A percentile compares a stretch with the other conserved stretches of the same genome.
Evolutionary conservation across 2,888 invertebrate genomes (phyloP).

Genomic region (Scaptomyza flava): DNA sequence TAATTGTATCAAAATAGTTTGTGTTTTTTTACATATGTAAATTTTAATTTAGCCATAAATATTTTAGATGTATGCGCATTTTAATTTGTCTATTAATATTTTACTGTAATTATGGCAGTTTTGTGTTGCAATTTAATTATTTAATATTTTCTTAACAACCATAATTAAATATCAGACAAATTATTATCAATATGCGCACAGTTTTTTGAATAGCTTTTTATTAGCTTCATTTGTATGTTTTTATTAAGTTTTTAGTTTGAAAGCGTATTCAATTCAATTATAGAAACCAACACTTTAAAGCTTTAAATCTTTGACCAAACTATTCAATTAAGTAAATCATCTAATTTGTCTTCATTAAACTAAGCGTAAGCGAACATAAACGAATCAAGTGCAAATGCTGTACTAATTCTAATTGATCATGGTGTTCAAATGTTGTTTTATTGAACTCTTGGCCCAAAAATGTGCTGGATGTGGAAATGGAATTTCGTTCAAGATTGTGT

Average conservation of each 20-base stretch:
- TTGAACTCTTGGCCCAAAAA: constrained; percentile 1
- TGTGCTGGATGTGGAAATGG: not conserved
- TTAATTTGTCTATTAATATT: not conserved
- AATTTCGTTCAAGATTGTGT: constrained; percentile 3
- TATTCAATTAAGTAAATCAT: not conserved
- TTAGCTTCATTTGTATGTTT: too few relatives aligned
- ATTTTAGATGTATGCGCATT: not conserved
- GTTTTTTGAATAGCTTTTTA: too few relatives aligned
- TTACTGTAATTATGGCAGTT: not conserved
- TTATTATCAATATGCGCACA: not conserved
- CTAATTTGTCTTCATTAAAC: not conserved
- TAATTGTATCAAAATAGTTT: not conserved
- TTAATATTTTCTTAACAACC: not conserved
- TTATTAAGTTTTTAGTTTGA: too few relatives aligned
- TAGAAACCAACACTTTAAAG: not conserved
- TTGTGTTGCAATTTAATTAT: not conserved
- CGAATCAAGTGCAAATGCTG: not conserved
- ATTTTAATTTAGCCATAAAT: not conserved
- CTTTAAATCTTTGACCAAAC: not conserved
- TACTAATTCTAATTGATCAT: constrained; percentile 3
- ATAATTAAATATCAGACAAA: not conserved
- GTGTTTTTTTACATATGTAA: not conserved
- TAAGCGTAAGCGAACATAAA: not conserved
- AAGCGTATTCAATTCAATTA: not conserved
- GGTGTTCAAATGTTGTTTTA: not conserved